These are phyloP conservation scores for Mythimna impura DNA, from an alignment of 2,888 invertebrate species.

Conservation along the genomic window DNA sequence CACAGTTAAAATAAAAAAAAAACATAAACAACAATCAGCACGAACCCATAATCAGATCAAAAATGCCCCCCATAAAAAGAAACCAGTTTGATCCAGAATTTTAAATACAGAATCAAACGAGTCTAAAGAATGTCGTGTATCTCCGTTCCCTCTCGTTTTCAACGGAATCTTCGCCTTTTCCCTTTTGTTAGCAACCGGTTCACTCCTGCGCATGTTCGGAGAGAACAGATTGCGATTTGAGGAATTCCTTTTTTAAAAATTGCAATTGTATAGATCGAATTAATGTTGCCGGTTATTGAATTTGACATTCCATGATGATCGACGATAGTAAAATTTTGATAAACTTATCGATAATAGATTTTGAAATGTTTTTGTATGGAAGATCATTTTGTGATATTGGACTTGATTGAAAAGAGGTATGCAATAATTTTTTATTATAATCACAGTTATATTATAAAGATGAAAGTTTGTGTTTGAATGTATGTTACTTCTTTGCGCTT, in stretches of 20 bases:
- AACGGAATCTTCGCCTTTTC: slow-evolving; percentile 70
- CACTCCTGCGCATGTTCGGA: slow-evolving; percentile 49
- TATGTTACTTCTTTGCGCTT: too few relatives aligned
- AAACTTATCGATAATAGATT: neutral
- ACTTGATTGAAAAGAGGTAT: neutral
- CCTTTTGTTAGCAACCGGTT: slow-evolving; percentile 72
- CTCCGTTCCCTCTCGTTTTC: slow-evolving; percentile 71
- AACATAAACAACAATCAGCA: neutral
- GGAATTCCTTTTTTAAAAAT: slow-evolving; percentile 31
- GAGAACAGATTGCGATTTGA: slow-evolving; percentile 22
- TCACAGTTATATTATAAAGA: too few relatives aligned
- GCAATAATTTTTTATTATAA: too few relatives aligned
- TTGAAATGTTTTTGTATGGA: neutral
- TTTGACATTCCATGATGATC: neutral
- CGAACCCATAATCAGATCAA: slow-evolving; percentile 5
- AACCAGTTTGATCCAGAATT: slow-evolving; percentile 44
- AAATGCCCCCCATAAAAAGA: slow-evolving; percentile 23
- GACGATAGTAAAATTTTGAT: neutral
- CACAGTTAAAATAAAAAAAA: neutral
- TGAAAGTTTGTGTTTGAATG: too few relatives aligned
- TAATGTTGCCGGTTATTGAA: neutral
- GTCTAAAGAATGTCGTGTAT: slow-evolving; percentile 51
- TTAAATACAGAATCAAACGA: slow-evolving; percentile 43
- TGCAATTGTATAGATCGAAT: neutral
- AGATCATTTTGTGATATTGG: neutral